Conservation (phyloP, 2,888 invertebrate species). For the Cantharis rustica region DNA sequence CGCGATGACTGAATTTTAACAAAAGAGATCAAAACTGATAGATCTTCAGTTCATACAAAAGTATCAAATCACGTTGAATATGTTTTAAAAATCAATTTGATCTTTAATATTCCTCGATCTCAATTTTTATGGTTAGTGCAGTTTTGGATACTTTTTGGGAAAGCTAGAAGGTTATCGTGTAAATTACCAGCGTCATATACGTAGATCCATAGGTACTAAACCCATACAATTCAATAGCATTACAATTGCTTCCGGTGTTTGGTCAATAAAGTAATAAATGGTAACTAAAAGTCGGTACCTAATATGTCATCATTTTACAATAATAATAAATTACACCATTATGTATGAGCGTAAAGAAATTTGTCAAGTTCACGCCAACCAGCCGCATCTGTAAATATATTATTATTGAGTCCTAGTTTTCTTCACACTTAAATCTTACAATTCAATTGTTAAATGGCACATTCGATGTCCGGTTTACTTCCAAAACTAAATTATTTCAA, state of each 20-base stretch:
- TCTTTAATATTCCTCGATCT: background rate
- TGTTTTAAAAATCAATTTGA: background rate
- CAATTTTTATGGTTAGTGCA: too few relatives aligned
- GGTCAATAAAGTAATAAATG: background rate
- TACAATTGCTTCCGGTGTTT: background rate
- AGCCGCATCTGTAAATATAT: background rate
- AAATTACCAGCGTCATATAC: background rate
- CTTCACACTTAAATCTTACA: background rate
- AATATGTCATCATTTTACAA: background rate
- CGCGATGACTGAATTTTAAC: background rate
- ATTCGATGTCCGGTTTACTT: background rate
- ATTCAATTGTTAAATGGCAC: background rate
- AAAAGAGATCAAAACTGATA: background rate
- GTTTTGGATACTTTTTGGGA: background rate
- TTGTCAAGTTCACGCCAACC: background rate
- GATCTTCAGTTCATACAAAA: background rate
- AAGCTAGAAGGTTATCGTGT: background rate
- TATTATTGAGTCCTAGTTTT: background rate
- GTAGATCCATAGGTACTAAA: background rate
- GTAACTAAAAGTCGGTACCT: background rate
- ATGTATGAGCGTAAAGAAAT: background rate
- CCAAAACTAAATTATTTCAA: background rate
- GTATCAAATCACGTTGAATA: background rate
- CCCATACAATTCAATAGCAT: background rate
- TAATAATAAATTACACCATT: background rate